Evolutionary conservation across 2,797 vertebrate genomes (phyloP).

Genomic region (Vultur gryphus): DNA sequence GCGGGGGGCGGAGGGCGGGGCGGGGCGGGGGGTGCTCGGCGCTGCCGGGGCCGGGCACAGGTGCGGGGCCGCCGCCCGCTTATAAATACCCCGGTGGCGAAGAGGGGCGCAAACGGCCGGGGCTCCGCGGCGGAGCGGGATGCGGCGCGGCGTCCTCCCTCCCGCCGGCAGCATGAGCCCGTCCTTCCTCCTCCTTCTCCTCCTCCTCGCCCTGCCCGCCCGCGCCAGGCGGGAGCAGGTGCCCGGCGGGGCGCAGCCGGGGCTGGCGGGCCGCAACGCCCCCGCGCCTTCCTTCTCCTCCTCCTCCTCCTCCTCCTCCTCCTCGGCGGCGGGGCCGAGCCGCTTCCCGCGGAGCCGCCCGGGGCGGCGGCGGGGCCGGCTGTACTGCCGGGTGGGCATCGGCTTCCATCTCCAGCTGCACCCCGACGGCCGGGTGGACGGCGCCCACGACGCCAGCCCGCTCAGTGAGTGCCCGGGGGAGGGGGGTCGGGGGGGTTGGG

Average conservation of each 20-base stretch:
- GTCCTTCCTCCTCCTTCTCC: slow-evolving; percentile 79
- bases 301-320: neutral
- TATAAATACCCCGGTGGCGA: slow-evolving; percentile 88
- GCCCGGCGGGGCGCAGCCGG: slow-evolving; percentile 50
- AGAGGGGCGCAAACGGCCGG: slow-evolving; percentile 28
- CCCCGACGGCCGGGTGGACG: slow-evolving; percentile 93
- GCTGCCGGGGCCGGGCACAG: neutral
- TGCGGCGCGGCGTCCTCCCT: slow-evolving; percentile 40
- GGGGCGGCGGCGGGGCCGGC: slow-evolving; percentile 90
- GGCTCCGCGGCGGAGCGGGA: slow-evolving; percentile 48
- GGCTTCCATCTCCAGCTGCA: slow-evolving; percentile 97
- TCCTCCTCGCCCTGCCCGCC: slow-evolving; percentile 54
- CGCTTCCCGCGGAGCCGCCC: slow-evolving; percentile 77
- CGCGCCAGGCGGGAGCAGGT: neutral
- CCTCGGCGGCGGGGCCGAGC: slow-evolving; percentile 62
- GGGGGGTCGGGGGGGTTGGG: neutral
- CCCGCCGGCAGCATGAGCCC: slow-evolving; percentile 85
- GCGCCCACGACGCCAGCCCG: slow-evolving; percentile 87
- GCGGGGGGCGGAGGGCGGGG: neutral
- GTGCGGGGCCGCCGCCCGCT: slow-evolving; percentile 69
- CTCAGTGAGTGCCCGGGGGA: slow-evolving; percentile 83
- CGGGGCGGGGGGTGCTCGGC: neutral
- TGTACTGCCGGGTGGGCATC: slow-evolving; percentile 95
- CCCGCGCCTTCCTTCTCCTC: slow-evolving; percentile 21
- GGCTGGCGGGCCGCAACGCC: neutral